Evolutionary conservation across 2,797 vertebrate species (phyloP).

Genomic region (Pangasius mekongensis): DNA sequence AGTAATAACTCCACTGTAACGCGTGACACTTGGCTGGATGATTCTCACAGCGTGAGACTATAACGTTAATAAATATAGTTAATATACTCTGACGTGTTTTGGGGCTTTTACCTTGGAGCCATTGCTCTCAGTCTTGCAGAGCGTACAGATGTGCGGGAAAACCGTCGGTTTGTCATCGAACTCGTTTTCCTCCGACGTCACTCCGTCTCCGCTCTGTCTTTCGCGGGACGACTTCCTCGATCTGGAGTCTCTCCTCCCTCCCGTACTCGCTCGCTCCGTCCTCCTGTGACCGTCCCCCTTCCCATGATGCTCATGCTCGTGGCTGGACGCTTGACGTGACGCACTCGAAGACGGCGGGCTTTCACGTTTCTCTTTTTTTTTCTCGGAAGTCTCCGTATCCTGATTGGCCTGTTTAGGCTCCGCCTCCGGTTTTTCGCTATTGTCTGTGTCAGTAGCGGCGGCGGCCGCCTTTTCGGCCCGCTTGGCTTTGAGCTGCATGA

Average conservation of each 20-base stretch:
- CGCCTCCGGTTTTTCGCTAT: conserved; percentile 19
- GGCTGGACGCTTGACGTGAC: conserved; percentile 12
- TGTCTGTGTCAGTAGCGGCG: conserved; percentile 19
- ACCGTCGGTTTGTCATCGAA: conserved; percentile 43
- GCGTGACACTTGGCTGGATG: neutral
- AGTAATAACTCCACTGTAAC: neutral
- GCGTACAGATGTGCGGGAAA: conserved; percentile 41
- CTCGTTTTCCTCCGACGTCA: conserved; percentile 30
- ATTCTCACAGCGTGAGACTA: neutral
- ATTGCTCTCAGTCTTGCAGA: conserved; percentile 52
- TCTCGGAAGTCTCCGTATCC: conserved; percentile 19
- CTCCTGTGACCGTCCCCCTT: conserved; percentile 45
- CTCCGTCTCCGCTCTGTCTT: conserved; percentile 26
- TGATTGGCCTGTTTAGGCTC: conserved; percentile 7
- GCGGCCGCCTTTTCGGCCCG: conserved; percentile 23
- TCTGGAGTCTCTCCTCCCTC: conserved; percentile 42
- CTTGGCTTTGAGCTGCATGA: conserved; percentile 62
- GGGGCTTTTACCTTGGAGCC: conserved; percentile 43
- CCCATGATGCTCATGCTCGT: conserved; percentile 38
- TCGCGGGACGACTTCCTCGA: conserved; percentile 52
- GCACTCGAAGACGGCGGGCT: conserved; percentile 28
- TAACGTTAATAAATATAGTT: neutral
- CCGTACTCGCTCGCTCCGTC: conserved; percentile 8
- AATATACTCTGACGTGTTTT: neutral
- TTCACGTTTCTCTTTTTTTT: conserved; percentile 12